Percentiles rank a stretch among this genome's conserved stretches.
Conservation (phyloP, 2,888 invertebrate genomes). For the Gymnocheta viridis region DNA sequence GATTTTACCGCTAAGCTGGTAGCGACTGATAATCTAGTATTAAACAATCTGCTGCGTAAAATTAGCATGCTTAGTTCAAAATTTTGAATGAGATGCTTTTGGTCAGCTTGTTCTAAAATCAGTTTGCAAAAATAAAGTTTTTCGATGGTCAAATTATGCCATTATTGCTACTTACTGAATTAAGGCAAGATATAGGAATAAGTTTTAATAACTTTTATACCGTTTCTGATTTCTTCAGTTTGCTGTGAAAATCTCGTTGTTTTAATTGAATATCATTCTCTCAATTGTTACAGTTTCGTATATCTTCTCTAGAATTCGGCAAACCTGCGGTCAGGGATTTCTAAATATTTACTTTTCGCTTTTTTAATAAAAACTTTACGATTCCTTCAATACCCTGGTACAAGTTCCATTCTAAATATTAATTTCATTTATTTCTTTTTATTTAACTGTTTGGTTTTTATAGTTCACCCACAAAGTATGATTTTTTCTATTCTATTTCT, state of each 20-base stretch:
- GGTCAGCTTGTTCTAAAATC: slow-evolving; percentile 4
- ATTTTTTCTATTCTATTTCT: not conserved
- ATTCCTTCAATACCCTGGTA: not conserved
- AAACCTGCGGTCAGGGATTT: slow-evolving; percentile 8
- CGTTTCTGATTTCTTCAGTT: not conserved
- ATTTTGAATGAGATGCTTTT: not conserved
- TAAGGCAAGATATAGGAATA: slow-evolving; percentile 46
- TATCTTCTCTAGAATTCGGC: slow-evolving; percentile 50
- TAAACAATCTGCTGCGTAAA: slow-evolving; percentile 44
- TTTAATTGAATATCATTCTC: not conserved
- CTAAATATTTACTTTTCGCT: not conserved
- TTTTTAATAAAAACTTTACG: not conserved
- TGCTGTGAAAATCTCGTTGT: not conserved
- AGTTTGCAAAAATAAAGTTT: not conserved
- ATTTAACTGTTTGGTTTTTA: slow-evolving; percentile 5
- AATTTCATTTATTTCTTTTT: not conserved
- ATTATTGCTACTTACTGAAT: not conserved
- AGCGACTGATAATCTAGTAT: slow-evolving; percentile 1
- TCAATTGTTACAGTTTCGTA: slow-evolving; percentile 55
- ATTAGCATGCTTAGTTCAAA: slow-evolving; percentile 40
- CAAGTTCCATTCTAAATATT: not conserved
- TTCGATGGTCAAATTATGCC: not conserved
- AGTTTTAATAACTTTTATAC: not conserved
- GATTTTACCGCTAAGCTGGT: slow-evolving; percentile 24
- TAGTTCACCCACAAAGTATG: too few species aligned